These are phyloP conservation scores for Perca flavescens DNA, from an alignment of 2,113 vertebrate genomes.

Conservation along the genomic window DNA sequence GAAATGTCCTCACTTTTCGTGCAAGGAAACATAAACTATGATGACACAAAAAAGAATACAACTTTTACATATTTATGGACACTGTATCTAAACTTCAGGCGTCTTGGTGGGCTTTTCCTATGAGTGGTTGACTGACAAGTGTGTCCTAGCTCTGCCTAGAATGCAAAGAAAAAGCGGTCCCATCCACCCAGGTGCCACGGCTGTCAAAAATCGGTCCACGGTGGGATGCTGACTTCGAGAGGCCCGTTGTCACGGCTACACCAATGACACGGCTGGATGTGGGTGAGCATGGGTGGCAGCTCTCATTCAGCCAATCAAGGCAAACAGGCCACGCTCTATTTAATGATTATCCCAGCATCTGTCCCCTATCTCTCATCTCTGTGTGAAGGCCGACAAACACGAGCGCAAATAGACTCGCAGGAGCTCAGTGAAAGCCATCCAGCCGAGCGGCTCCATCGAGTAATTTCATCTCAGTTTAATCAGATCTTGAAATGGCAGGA, in stretches of 20 bases:
- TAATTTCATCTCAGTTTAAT: conserved; percentile 67
- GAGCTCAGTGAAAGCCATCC: conserved; percentile 36
- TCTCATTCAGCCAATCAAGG: conserved; percentile 77
- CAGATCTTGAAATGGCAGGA: conserved; percentile 49
- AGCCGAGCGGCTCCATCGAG: conserved; percentile 33
- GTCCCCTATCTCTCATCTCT: conserved; percentile 65
- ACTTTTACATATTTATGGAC: too few species aligned
- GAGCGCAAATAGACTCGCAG: conserved; percentile 27
- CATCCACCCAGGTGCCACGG: conserved; percentile 27
- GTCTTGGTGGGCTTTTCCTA: too few species aligned
- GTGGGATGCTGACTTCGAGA: conserved; percentile 48
- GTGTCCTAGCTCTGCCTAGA: neutral
- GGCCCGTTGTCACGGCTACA: conserved; percentile 70
- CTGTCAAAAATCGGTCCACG: conserved; percentile 65
- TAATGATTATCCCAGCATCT: conserved; percentile 79
- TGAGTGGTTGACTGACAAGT: neutral
- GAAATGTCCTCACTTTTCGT: neutral
- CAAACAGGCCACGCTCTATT: conserved; percentile 79
- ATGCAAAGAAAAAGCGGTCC: too few species aligned
- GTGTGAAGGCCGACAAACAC: conserved; percentile 35
- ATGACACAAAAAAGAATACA: neutral
- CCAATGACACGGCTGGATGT: conserved; percentile 68
- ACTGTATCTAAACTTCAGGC: too few species aligned
- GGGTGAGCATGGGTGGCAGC: conserved; percentile 59
- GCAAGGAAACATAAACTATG: neutral